Conservation (phyloP, 2,797 vertebrate genomes). For the Enteromius afrohamiltoni region DNA sequence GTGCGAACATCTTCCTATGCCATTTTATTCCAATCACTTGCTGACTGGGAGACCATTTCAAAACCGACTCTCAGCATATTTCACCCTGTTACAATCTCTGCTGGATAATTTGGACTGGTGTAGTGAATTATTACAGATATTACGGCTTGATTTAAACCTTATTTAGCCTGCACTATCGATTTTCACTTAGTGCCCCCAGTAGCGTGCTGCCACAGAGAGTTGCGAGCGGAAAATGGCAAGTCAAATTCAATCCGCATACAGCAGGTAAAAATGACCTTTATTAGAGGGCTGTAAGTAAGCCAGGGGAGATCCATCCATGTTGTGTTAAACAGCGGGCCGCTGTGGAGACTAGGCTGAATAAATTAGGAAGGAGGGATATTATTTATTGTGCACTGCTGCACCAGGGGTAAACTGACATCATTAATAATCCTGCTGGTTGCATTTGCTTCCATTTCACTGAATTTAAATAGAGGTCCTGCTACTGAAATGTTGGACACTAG, state of each 20-base stretch:
- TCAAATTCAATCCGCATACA: slow-evolving; percentile 64
- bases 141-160: slow-evolving; percentile 65
- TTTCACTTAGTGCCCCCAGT: slow-evolving; percentile 61
- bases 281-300: slow-evolving; percentile 61
- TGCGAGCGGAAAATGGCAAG: slow-evolving; percentile 62
- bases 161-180: slow-evolving; percentile 64
- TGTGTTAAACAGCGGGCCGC: slow-evolving; percentile 62
- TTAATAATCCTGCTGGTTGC: slow-evolving; percentile 61
- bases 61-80: slow-evolving; percentile 48
- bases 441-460: slow-evolving; percentile 47
- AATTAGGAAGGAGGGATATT: slow-evolving; percentile 60
- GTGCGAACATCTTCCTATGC: slow-evolving; percentile 27
- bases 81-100: slow-evolving; percentile 43
- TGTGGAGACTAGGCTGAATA: slow-evolving; percentile 58
- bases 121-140: slow-evolving; percentile 62
- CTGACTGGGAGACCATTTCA: slow-evolving; percentile 44
- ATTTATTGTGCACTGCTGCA: slow-evolving; percentile 63
- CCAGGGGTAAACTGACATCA: slow-evolving; percentile 64
- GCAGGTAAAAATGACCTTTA: slow-evolving; percentile 67
- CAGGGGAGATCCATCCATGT: slow-evolving; percentile 59
- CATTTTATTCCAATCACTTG: slow-evolving; percentile 49
- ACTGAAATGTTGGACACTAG: slow-evolving; percentile 48
- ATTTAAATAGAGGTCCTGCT: slow-evolving; percentile 54
- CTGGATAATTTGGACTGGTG: slow-evolving; percentile 52
- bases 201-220: slow-evolving; percentile 40